Percentiles rank a stretch among this genome's conserved stretches.
Evolutionary conservation across 2,888 invertebrate species (phyloP).

Genomic region (Microplitis deprimator): DNA sequence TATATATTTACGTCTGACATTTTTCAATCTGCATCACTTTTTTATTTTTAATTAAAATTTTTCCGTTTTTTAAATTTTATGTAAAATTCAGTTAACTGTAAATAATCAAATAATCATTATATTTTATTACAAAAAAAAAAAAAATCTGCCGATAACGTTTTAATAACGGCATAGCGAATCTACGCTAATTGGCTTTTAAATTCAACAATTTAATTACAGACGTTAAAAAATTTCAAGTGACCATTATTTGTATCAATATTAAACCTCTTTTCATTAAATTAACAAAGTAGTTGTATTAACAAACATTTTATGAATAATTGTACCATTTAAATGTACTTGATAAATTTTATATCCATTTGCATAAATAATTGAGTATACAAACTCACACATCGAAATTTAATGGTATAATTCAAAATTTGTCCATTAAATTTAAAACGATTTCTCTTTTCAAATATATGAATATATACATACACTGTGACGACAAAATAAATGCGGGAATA

Average conservation of each 20-base stretch:
- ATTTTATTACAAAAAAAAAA: background rate
- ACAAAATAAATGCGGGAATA: background rate
- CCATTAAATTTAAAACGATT: background rate
- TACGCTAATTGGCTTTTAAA: background rate
- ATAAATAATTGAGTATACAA: background rate
- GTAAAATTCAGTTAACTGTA: too few species aligned
- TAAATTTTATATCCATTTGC: background rate
- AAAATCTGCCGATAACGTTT: background rate
- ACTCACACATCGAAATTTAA: background rate
- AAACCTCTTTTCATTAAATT: background rate
- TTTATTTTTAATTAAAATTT: too few species aligned
- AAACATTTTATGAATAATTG: background rate
- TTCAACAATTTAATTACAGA: background rate
- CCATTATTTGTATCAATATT: background rate
- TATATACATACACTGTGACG: background rate
- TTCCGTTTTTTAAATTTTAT: too few species aligned
- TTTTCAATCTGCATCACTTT: too few species aligned
- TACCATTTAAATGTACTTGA: background rate
- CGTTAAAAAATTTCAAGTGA: background rate
- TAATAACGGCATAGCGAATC: background rate
- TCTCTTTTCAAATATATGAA: background rate
- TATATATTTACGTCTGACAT: too few species aligned
- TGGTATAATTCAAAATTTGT: background rate
- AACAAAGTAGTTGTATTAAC: background rate
- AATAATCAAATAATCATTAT: too few species aligned